A percentile compares a stretch with the other conserved stretches of the same genome.
These are phyloP conservation scores for Cyclura pinguis DNA, from an alignment of 2,797 vertebrate genomes.

Conservation along the genomic window DNA sequence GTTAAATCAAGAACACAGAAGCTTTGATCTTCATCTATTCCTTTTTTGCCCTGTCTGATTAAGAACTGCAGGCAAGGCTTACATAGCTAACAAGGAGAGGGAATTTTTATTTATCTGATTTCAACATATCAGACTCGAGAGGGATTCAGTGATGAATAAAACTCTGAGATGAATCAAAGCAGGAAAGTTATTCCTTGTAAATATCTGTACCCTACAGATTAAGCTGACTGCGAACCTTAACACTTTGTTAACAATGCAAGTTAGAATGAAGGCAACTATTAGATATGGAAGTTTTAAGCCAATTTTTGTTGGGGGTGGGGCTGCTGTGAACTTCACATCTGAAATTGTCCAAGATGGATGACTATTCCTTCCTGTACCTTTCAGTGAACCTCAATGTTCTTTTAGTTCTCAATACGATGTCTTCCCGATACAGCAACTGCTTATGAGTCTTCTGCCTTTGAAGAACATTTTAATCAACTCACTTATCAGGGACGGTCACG, in stretches of 20 bases:
- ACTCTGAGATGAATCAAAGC: slow-evolving; percentile 66
- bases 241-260: background rate
- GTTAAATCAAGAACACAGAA: slow-evolving; percentile 34
- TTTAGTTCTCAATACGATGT: background rate
- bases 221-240: slow-evolving; percentile 51
- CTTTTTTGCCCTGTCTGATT: slow-evolving; percentile 62
- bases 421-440: too few species aligned
- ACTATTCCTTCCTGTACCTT: background rate
- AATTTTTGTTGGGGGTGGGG: background rate
- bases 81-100: slow-evolving; percentile 60
- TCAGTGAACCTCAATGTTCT: background rate
- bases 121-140: slow-evolving; percentile 65
- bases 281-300: background rate
- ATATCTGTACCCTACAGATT: slow-evolving; percentile 66
- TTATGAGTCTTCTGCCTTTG: background rate
- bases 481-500: background rate
- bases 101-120: slow-evolving; percentile 72
- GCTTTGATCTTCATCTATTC: slow-evolving; percentile 64
- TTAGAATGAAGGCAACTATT: background rate
- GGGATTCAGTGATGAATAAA: slow-evolving; percentile 72
- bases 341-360: background rate
- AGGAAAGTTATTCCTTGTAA: slow-evolving; percentile 59
- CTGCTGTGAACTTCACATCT: background rate
- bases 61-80: slow-evolving; percentile 66
- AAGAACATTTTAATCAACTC: background rate